Evolutionary conservation across 1,140 invertebrate species (phyloP).

Genomic region (Magallana ariakensis): DNA sequence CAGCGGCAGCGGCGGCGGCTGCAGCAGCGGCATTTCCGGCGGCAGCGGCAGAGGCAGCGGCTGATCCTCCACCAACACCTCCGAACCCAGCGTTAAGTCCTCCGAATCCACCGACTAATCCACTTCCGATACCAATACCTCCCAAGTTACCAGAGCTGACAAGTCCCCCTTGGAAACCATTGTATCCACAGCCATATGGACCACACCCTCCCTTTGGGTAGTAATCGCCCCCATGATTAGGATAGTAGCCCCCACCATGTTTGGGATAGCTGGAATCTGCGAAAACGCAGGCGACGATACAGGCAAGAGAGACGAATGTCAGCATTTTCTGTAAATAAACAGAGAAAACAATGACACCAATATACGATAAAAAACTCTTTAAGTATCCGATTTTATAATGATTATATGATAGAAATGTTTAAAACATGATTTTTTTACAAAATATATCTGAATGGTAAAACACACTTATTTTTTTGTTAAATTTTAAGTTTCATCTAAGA

Average conservation of each 20-base stretch:
- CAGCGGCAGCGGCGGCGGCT: not conserved
- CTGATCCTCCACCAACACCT: constrained; percentile 3
- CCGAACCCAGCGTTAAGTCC: not conserved
- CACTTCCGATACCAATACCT: not conserved
- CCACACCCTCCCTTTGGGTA: not conserved
- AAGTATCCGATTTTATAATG: too few species aligned
- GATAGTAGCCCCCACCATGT: not conserved
- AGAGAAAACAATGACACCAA: too few species aligned
- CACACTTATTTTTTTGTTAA: too few species aligned
- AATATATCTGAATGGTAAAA: too few species aligned
- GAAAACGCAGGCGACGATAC: not conserved
- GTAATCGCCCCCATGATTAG: not conserved
- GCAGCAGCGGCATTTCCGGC: constrained; percentile 6
- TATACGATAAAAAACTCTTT: too few species aligned
- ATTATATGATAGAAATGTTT: too few species aligned
- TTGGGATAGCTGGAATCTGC: not conserved
- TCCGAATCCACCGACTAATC: not conserved
- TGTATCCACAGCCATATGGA: not conserved
- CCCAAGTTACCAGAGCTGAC: not conserved
- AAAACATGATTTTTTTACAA: too few species aligned
- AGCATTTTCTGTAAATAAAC: too few species aligned
- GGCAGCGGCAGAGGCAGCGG: not conserved
- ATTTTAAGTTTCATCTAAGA: too few species aligned
- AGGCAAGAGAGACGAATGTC: not conserved
- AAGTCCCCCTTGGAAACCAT: not conserved